These are phyloP conservation scores for Mionectes olivaceus DNA, from an alignment of 2,797 vertebrate species.

Conservation along the genomic window DNA sequence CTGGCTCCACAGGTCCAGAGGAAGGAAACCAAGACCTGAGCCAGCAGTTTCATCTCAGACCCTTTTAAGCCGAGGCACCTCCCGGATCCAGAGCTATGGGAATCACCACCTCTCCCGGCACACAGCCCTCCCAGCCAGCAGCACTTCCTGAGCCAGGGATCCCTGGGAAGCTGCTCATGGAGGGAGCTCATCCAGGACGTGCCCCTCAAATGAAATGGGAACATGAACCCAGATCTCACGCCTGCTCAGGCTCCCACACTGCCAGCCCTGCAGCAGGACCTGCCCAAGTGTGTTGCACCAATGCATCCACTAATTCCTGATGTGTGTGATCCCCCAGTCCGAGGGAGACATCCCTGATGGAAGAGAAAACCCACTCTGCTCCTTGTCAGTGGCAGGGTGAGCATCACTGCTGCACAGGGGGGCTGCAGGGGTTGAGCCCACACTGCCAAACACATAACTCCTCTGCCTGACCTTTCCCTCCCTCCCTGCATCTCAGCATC, in stretches of 20 bases:
- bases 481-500: not conserved
- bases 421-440: not conserved
- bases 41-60: not conserved
- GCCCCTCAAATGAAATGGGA: not conserved
- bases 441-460: not conserved
- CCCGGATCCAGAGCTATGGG: not conserved
- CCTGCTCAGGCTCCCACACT: not conserved
- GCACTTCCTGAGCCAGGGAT: not conserved
- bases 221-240: fast-evolving
- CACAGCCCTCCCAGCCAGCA: fast-evolving
- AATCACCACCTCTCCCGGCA: not conserved
- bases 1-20: not conserved
- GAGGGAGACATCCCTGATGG: not conserved
- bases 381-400: fast-evolving
- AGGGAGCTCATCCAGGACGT: not conserved
- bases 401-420: not conserved
- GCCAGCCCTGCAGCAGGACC: not conserved
- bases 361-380: not conserved
- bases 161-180: not conserved
- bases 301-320: not conserved
- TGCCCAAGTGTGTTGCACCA: not conserved
- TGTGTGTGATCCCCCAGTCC: not conserved
- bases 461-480: not conserved
- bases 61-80: not conserved
- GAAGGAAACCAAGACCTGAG: not conserved